Base-by-base conservation (phyloP, 2,888 invertebrate genomes). In the Pomacea canaliculata region DNA sequence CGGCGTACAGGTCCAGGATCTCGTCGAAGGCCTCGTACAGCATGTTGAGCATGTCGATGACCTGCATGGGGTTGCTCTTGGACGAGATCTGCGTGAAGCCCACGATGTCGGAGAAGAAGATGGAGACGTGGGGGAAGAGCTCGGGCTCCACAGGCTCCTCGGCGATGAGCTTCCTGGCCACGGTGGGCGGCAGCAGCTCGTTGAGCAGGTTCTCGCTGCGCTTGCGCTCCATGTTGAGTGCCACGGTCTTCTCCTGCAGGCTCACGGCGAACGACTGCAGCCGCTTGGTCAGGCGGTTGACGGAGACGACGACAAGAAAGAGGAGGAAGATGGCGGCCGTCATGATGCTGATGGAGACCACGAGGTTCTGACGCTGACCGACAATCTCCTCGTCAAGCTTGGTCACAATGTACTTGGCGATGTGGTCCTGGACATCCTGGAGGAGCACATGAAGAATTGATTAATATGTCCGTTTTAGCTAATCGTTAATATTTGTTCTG, bases 31-130 rank as follows among this genome's bases (percentile, higher is more conserved):
- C 78, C 68, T 82, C 79, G 76, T 86, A 87, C 18, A 87, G 72
- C 10, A 77, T 78, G 76, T 85, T 86, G 23, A 87, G 78, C 85
- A 87, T 83, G 56, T 83, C 80, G 1, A 88, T 84, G n/a, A 87
- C 85, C 76, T 87, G 83, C 83, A 87, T 78, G 10, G 87, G 86
- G 10, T 85, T 82, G 70, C 85, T 85, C 67, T 74, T 71, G 66
- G 82, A 80, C 48, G 82, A 81, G 56, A 85, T 84, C 7, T 73
- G 70, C 19, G 85, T 85, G 72, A 85, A 85, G 49, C 84, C 84
- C 27, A 83, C 84, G 56, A 85, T 83, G 70, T 85, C 84, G 0
- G 82, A 82, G 76, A 83, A 82, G 69, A 79, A 83, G 66, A 84
- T 75, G 4, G 84, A 83, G 27, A 80, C 83, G 2, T 79, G 76